These are phyloP conservation scores for Phrynocephalus versicolor DNA, from an alignment of 2,113 vertebrate species.

Conservation along the genomic window DNA sequence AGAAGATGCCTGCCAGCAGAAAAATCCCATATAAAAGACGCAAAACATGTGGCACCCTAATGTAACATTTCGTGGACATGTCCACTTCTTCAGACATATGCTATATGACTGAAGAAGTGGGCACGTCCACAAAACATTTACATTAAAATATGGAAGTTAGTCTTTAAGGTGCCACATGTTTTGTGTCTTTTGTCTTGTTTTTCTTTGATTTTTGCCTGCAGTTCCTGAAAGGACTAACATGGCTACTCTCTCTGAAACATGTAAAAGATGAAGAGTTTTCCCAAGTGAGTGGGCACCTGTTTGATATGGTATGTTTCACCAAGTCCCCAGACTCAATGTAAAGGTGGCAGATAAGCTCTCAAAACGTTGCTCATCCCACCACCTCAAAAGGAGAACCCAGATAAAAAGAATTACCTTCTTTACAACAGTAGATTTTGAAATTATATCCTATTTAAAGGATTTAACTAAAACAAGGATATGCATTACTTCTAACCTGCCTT, in stretches of 20 bases:
- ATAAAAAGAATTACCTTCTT: background rate
- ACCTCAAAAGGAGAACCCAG: background rate
- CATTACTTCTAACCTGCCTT: background rate
- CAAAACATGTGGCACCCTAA: too few relatives aligned
- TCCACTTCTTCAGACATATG: too few relatives aligned
- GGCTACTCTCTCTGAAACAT: too few relatives aligned
- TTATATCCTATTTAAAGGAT: background rate
- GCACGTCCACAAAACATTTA: too few relatives aligned
- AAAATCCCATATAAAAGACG: background rate
- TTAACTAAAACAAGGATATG: background rate
- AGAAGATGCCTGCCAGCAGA: background rate
- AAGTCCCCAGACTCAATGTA: background rate
- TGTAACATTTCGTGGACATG: too few relatives aligned
- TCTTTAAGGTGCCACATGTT: too few relatives aligned
- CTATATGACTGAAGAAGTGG: too few relatives aligned
- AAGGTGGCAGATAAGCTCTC: background rate
- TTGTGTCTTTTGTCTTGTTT: too few relatives aligned
- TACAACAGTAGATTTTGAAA: background rate
- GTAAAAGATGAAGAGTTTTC: too few relatives aligned
- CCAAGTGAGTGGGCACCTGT: background rate
- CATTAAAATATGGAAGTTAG: too few relatives aligned
- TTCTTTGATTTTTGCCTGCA: too few relatives aligned
- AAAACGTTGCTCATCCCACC: background rate
- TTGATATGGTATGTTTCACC: background rate
- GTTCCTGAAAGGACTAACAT: too few relatives aligned